phyloP scores from a whole-genome alignment of 1,140 invertebrate species.

The Formica exsecta region DNA sequence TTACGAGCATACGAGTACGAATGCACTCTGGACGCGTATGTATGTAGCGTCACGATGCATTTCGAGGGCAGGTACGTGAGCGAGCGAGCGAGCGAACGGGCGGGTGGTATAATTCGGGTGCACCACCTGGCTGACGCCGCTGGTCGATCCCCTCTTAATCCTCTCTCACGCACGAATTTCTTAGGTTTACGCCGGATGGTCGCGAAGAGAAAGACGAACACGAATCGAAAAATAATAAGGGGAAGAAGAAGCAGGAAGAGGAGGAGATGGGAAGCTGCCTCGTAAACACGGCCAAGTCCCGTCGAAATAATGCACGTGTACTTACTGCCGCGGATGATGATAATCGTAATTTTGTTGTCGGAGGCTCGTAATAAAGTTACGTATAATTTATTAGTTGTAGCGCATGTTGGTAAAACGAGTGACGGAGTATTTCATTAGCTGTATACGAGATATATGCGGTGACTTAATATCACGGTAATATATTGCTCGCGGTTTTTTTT shows the following conservation, averaged over 20 bases:
- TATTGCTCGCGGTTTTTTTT: background rate
- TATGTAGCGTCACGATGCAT: background rate
- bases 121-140: conserved; percentile 70
- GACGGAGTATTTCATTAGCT: conserved; percentile 41
- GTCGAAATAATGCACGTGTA: conserved; percentile 37
- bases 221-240: background rate
- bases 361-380: conserved; percentile 48
- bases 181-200: conserved; percentile 35
- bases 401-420: background rate
- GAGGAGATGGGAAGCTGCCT: background rate
- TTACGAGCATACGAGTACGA: conserved; percentile 4
- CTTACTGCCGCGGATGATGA: conserved; percentile 37
- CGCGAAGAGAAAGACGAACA: background rate
- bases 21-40: conserved; percentile 15
- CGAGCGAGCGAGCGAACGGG: conserved; percentile 3
- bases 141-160: background rate
- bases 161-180: conserved; percentile 51
- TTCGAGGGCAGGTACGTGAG: conserved; percentile 14
- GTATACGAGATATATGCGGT: background rate
- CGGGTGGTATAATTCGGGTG: conserved; percentile 55
- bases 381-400: conserved; percentile 33
- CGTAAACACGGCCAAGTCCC: conserved; percentile 11
- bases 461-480: conserved; percentile 7
- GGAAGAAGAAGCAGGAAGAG: background rate
- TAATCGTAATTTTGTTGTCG: conserved; percentile 50